phyloP scores from a whole-genome alignment of 35 echinoderm and acorn worm genomes.

The Diadema setosum region DNA sequence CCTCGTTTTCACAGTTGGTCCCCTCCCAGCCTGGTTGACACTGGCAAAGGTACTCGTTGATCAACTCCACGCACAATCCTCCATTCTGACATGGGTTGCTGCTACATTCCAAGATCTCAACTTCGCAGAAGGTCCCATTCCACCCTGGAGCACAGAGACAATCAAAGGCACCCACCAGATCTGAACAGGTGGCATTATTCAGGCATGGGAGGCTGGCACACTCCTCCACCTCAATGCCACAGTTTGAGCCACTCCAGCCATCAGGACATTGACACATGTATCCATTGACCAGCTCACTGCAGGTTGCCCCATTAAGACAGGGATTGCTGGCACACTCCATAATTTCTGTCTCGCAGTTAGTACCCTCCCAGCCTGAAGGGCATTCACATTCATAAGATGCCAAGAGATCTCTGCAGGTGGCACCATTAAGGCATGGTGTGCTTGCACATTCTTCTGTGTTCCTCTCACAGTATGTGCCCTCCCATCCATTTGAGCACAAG shows the following conservation, averaged over 20 bases:
- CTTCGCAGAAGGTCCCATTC: conserved; percentile 22
- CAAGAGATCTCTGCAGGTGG: conserved; percentile 30
- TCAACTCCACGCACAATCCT: conserved; percentile 9
- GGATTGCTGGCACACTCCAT: conserved; percentile 49
- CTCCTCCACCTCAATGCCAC: conserved; percentile 6
- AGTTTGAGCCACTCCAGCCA: conserved; percentile 57
- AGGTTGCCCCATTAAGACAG: conserved; percentile 74
- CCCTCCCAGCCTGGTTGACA: conserved; percentile 34
- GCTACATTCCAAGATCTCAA: conserved; percentile 23
- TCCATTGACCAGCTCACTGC: conserved; percentile 43
- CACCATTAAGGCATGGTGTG: conserved; percentile 45
- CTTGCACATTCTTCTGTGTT: conserved; percentile 71
- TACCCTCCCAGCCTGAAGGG: conserved; percentile 4
- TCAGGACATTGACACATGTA: conserved; percentile 64
- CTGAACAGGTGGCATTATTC: conserved; percentile 14
- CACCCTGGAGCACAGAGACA: conserved; percentile 47
- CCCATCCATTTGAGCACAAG: conserved; percentile 35
- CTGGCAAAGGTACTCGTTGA: background rate
- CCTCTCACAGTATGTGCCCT: conserved; percentile 45
- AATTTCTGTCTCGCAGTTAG: background rate
- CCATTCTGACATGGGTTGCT: conserved; percentile 33
- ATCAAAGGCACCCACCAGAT: background rate
- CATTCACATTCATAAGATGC: background rate
- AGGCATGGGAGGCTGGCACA: background rate
- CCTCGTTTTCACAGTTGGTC: conserved; percentile 39